Conservation (phyloP, 2,113 vertebrate species). For the Galemys pyrenaicus region DNA sequence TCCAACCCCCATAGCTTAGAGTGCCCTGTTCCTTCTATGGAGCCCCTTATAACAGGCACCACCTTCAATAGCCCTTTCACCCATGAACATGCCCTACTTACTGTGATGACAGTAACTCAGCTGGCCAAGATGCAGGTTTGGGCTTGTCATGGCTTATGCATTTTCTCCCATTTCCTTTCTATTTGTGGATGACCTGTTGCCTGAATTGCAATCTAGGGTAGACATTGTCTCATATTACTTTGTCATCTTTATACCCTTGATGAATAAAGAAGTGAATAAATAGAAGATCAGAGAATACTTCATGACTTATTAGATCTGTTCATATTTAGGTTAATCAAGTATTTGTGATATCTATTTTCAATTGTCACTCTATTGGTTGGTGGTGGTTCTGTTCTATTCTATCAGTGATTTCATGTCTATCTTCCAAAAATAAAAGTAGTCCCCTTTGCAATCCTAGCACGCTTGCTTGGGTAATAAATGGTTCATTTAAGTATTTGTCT, state of each 20-base stretch:
- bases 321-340: neutral
- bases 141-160: neutral
- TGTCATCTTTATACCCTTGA: neutral
- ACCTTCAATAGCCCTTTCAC: neutral
- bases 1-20: neutral
- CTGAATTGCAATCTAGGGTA: neutral
- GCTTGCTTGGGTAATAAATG: conserved; percentile 42
- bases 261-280: neutral
- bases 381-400: neutral
- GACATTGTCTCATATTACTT: neutral
- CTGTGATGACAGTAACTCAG: neutral
- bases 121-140: accelerated
- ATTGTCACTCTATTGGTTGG: neutral
- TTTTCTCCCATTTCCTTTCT: neutral
- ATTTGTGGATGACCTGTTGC: neutral
- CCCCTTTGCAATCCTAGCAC: neutral
- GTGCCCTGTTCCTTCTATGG: neutral
- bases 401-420: neutral
- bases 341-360: neutral
- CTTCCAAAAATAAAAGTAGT: neutral
- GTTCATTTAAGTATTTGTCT: neutral
- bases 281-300: neutral
- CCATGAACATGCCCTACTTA: neutral
- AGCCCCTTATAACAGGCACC: too few species aligned
- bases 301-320: neutral